phyloP scores from a whole-genome alignment of 2,888 invertebrate species.

The Athetis lepigone region DNA sequence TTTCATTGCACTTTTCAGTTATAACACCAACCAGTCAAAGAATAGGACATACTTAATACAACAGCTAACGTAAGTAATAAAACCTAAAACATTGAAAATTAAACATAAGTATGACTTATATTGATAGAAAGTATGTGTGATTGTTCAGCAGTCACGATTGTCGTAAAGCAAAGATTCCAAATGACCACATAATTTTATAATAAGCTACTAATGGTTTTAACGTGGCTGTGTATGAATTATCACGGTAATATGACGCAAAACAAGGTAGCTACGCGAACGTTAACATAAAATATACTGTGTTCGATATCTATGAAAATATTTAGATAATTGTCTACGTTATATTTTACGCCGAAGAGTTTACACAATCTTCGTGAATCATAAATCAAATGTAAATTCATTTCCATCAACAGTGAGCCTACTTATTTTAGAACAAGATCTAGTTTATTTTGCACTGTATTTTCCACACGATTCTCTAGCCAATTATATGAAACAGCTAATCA shows the following conservation, averaged over 20 bases:
- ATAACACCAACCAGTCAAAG: constrained; percentile 20
- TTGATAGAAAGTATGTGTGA: constrained; percentile 4
- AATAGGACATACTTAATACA: constrained; percentile 21
- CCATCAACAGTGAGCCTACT: constrained; percentile 40
- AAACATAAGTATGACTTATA: constrained; percentile 22
- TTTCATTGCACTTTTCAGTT: constrained; percentile 56
- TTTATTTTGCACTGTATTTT: constrained; percentile 32
- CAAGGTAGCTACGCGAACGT: constrained; percentile 11
- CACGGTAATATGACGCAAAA: constrained; percentile 18
- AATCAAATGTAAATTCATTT: constrained; percentile 22
- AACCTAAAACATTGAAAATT: constrained; percentile 5
- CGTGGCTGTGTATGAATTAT: constrained; percentile 29
- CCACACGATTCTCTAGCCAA: constrained; percentile 30
- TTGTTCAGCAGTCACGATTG: constrained; percentile 23
- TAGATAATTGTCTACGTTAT: constrained; percentile 26
- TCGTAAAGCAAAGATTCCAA: constrained; percentile 28
- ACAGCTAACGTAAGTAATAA: not conserved
- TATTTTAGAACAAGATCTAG: constrained; percentile 42
- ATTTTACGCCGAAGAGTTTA: constrained; percentile 11
- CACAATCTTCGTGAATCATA: constrained; percentile 26
- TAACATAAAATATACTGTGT: constrained; percentile 17
- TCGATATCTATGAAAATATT: constrained; percentile 37
- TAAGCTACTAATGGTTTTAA: constrained; percentile 24
- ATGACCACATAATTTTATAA: constrained; percentile 21
- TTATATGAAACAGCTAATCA: constrained; percentile 30